Evolutionary conservation across 2,888 invertebrate genomes (phyloP).

Genomic region (Eumerus sabulonum): DNA sequence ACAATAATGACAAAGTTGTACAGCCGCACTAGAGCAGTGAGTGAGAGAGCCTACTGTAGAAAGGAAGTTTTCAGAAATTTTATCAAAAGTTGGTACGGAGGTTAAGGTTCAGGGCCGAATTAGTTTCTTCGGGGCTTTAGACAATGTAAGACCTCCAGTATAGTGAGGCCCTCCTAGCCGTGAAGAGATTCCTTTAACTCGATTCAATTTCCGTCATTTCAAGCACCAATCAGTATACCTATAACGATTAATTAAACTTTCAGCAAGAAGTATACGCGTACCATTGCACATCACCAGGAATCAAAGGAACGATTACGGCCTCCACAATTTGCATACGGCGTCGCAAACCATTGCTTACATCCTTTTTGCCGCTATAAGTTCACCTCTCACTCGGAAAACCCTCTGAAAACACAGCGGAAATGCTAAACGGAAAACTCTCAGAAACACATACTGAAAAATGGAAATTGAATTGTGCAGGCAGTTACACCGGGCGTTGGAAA

Average conservation of each 20-base stretch:
- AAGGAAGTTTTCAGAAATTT: too few species aligned
- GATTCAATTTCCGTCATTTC: too few species aligned
- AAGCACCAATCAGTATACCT: conserved; percentile 46
- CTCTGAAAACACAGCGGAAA: too few species aligned
- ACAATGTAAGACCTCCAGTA: too few species aligned
- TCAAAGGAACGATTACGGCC: conserved; percentile 33
- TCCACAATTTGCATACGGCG: conserved; percentile 19
- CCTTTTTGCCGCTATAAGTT: conserved; percentile 33
- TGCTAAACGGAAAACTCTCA: conserved; percentile 42
- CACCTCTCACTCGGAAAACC: conserved; percentile 45
- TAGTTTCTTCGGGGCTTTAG: too few species aligned
- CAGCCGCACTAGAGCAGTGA: too few species aligned
- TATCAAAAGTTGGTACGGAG: too few species aligned
- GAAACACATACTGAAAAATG: conserved; percentile 51
- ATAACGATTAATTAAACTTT: conserved; percentile 55
- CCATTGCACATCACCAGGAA: not conserved
- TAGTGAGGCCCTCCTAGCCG: too few species aligned
- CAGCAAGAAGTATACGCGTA: not conserved
- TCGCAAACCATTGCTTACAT: conserved; percentile 5
- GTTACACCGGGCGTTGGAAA: conserved; percentile 42
- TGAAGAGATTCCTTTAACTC: too few species aligned
- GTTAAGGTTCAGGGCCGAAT: too few species aligned
- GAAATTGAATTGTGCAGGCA: conserved; percentile 53
- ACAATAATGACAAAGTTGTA: too few species aligned
- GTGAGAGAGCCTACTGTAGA: too few species aligned